Base-by-base conservation (phyloP, 2,113 vertebrate genomes). In the Saguinus imperator region DNA sequence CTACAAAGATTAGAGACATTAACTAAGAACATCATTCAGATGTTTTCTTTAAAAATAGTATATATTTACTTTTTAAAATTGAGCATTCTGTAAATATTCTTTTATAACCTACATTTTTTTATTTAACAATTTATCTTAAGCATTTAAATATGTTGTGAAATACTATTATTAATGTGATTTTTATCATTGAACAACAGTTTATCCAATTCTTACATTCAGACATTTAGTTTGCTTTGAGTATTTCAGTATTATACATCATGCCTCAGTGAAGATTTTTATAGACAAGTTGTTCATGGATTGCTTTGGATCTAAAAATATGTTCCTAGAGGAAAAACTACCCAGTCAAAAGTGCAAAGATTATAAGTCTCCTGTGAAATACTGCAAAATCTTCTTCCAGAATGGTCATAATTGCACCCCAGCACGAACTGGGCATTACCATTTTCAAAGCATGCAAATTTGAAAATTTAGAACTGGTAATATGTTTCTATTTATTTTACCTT, bases 251-350 rank as follows among this genome's bases (percentile, higher is more conserved):
- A 32, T 61, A 77, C 52, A 89, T 58, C 18, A 91, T 58, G 50
- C 4, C 9, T 91, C 50, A 66, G 2, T 79, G 75, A 70, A 50
- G 32, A 58, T 73, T 94, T 3, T 57, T 91, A 1, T 12, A 18
- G 13, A 68, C 73, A 75, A 64, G 76, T 66, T 57, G 23, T 66
- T 35, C 25, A 68, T 40, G 27, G 7, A 72, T 92, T 23, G 48
- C 18, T 89, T 83, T 55, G 70, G 61, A 61, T 90, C 61, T 83
- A 68, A 70, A 21, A 89, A 75, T 94, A 86, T 76, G 73, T 80
- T 94, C n/a, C 72, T 87, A 84, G 4, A 66, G 45, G 37, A 95
- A 11, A 95, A 94, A 92, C 70, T 94, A 45, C 35, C 37, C 52
- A 90, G 40, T 70, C 64, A 91, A 84, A 84, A 50, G 7, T 43